Conservation (phyloP, 2,888 invertebrate species). For the Amblyjoppa proteus region DNA sequence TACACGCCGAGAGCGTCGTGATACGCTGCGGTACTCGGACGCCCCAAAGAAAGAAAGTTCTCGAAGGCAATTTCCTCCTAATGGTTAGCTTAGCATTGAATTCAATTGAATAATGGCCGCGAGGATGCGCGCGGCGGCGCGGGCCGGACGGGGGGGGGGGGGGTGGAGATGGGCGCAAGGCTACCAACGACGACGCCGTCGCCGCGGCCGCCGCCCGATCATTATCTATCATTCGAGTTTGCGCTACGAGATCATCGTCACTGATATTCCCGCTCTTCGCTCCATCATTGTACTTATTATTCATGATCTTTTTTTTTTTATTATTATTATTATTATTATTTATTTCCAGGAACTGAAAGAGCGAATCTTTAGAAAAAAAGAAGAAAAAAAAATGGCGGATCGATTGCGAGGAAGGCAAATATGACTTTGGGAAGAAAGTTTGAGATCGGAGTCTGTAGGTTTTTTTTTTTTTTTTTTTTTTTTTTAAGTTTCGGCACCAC, state of each 20-base stretch:
- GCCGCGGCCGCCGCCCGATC: slow-evolving; percentile 79
- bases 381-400: no score
- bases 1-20: background rate
- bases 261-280: slow-evolving; percentile 80
- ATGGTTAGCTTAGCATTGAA: slow-evolving; percentile 84
- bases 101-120: slow-evolving; percentile 84
- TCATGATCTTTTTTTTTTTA: slow-evolving; percentile 1
- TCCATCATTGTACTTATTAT: slow-evolving; percentile 72
- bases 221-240: slow-evolving; percentile 81
- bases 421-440: no score
- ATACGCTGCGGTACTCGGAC: slow-evolving; percentile 76
- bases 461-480: no score
- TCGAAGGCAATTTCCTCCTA: slow-evolving; percentile 84
- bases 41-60: slow-evolving; percentile 84
- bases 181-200: slow-evolving; percentile 78
- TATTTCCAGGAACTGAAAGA: background rate
- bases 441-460: no score
- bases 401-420: no score
- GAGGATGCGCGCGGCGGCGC: slow-evolving; percentile 55
- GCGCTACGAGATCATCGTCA: slow-evolving; percentile 74
- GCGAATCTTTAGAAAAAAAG: no score
- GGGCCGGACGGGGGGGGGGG: slow-evolving; percentile 46
- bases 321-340: no score
- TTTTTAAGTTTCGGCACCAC: no score
- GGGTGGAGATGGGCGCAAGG: slow-evolving; percentile 74